Evolutionary conservation across 2,797 vertebrate species (phyloP), one percentile per base, ranked within the genome.

Genomic region (Crax fasciolata): DNA sequence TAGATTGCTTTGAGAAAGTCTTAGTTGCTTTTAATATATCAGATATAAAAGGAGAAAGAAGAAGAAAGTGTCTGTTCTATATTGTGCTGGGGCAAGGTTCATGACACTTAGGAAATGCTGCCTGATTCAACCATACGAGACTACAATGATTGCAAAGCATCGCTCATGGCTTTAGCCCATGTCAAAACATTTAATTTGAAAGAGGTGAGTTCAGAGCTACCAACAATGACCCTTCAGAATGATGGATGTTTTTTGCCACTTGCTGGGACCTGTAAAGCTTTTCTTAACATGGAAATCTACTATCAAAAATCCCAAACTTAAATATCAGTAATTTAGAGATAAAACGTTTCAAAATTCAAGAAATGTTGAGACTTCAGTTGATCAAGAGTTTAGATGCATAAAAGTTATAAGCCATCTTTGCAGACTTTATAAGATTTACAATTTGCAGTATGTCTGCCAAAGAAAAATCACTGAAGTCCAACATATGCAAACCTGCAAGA

Each of bases 241-340:
- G 63, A 92, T 43, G 24, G 52, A 91, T 72, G 20, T 4, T 4
- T 39, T 85, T 87, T 65, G 44, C 81, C 39, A 61, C 46, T 75
- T 35, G 13, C 49, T 83, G 74, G 41, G 27, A 51, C 44, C 61
- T 82, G 44, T 76, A 86, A 90, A 76, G 3, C 32, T 38, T 89
- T 62, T 59, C 1, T 81, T 74, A 94, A 88, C 74, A 24, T 72
- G 83, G 48, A 91, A 93, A 76, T 76, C 70, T 89, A 24, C 38
- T 84, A 63, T 74, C 15, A 75, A 88, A 93, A 83, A 59, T 84
- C 73, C 49, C 52, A 93, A 44, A 71, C 25, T 83, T 55, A 39
- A 2, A 9, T 80, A 63, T 88, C 25, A 89, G 35, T 43, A 75
- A 87, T 89, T 92, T 88, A 55, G n/a, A 72, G 28, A 75, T n/a